A percentile compares a stretch with the other conserved stretches of the same genome.
Evolutionary conservation across 2,797 vertebrate species (phyloP).

Genomic region (Chelon auratus): DNA sequence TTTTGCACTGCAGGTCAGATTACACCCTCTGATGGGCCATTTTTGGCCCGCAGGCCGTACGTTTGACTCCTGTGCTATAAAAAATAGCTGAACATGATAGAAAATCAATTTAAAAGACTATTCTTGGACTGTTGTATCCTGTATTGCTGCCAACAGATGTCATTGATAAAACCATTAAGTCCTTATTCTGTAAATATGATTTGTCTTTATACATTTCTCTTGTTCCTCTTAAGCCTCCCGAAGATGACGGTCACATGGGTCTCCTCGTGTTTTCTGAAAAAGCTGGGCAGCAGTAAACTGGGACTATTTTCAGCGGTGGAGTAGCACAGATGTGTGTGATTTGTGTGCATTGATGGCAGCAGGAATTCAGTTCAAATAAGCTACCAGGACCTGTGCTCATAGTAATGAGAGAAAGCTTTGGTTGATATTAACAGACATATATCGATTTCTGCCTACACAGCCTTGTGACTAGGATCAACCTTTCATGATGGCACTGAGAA

Average conservation of each 20-base stretch:
- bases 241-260: not conserved
- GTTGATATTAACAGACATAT: not conserved
- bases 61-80: too few relatives aligned
- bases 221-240: not conserved
- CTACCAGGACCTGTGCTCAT: not conserved
- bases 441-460: not conserved
- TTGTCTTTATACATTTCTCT: not conserved
- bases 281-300: not conserved
- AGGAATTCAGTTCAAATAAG: not conserved
- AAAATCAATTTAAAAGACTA: too few relatives aligned
- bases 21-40: too few relatives aligned
- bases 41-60: too few relatives aligned
- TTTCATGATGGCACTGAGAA: not conserved
- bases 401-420: not conserved
- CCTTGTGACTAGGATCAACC: not conserved
- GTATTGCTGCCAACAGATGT: too few relatives aligned
- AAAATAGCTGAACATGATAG: too few relatives aligned
- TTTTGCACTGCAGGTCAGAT: too few relatives aligned
- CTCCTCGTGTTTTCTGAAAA: not conserved
- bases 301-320: constrained; percentile 4
- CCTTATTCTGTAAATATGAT: not conserved
- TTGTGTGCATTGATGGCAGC: too few relatives aligned
- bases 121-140: too few relatives aligned
- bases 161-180: not conserved
- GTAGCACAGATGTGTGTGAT: not conserved